Evolutionary conservation across 2,113 vertebrate genomes (phyloP).

Genomic region (Macroglossus sobrinus): DNA sequence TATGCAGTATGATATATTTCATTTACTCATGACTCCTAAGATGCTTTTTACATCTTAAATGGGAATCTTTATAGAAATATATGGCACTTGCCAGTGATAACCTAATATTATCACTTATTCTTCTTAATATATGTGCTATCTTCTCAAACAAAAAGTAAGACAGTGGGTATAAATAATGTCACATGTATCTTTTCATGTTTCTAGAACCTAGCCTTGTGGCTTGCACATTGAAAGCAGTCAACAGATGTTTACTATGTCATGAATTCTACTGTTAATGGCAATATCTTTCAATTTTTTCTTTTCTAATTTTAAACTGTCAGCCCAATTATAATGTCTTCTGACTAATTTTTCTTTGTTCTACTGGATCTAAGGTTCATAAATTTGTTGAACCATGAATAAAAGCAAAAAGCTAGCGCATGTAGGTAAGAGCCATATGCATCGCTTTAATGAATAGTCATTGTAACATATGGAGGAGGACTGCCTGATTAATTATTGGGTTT

Average conservation of each 20-base stretch:
- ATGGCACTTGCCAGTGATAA: not conserved
- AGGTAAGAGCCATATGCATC: slow-evolving; percentile 64
- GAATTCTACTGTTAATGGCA: not conserved
- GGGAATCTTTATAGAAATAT: not conserved
- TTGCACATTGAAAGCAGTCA: not conserved
- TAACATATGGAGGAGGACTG: slow-evolving; percentile 72
- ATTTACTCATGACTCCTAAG: not conserved
- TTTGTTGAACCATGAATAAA: slow-evolving; percentile 60
- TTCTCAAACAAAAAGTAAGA: not conserved
- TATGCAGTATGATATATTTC: not conserved
- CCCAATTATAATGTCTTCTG: not conserved
- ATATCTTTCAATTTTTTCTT: not conserved
- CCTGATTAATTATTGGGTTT: slow-evolving; percentile 65
- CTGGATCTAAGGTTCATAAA: slow-evolving; percentile 53
- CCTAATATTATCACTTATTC: not conserved
- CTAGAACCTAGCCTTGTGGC: not conserved
- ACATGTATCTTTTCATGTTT: not conserved
- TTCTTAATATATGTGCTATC: not conserved
- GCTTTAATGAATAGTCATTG: slow-evolving; percentile 66
- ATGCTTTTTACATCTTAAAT: not conserved
- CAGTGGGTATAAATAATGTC: not conserved
- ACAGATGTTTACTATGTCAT: not conserved
- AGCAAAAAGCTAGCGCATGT: slow-evolving; percentile 16
- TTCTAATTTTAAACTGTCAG: slow-evolving; percentile 24
- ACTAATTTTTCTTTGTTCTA: slow-evolving; percentile 39